Conservation (phyloP, 2,797 vertebrate species). For the Peromyscus aztecus region DNA sequence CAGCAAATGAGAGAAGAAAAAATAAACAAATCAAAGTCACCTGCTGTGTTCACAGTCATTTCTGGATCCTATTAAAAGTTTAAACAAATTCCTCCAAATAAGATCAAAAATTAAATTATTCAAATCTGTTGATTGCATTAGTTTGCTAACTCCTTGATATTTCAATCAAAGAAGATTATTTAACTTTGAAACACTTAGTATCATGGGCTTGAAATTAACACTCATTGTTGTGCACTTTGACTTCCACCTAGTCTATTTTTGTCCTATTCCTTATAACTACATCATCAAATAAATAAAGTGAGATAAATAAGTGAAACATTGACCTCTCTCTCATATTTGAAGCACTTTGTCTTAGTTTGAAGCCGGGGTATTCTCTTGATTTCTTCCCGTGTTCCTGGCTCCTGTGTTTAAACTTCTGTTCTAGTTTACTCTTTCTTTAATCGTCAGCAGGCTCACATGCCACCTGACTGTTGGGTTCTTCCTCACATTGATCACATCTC, state of each 20-base stretch:
- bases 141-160: background rate
- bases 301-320: background rate
- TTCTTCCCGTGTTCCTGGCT: background rate
- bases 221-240: background rate
- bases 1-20: background rate
- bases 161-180: background rate
- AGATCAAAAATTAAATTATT: background rate
- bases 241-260: background rate
- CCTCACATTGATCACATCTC: background rate
- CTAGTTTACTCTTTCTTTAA: background rate
- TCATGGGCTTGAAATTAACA: background rate
- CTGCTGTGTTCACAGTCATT: background rate
- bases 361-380: background rate
- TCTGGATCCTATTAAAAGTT: background rate
- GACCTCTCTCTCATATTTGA: background rate
- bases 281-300: background rate
- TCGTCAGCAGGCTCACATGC: background rate
- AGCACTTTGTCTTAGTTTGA: background rate
- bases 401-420: background rate
- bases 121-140: background rate
- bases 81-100: background rate
- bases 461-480: rapidly evolving
- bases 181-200: background rate
- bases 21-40: background rate
- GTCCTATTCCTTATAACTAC: background rate